Evolutionary conservation across 2,113 vertebrate genomes (phyloP).

Genomic region (Megalops atlanticus): DNA sequence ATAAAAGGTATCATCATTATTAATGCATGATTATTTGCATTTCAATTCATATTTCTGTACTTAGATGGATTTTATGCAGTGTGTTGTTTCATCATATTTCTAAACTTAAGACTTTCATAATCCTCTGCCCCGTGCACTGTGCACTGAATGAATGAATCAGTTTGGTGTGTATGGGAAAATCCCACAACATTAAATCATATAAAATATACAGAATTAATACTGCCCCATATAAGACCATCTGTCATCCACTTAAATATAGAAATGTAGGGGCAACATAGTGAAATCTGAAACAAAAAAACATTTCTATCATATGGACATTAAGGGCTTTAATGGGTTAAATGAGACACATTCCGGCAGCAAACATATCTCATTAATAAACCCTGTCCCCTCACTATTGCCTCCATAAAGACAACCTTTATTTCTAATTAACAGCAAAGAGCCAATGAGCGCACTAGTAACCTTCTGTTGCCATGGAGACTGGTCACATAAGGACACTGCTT

Average conservation of each 20-base stretch:
- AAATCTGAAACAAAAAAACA: background rate
- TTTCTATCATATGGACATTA: background rate
- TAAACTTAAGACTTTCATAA: too few relatives aligned
- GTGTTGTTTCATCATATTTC: too few relatives aligned
- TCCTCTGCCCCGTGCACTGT: too few relatives aligned
- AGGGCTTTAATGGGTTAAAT: background rate
- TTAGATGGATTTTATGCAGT: too few relatives aligned
- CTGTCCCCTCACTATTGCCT: background rate
- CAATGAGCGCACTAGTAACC: constrained; percentile 19
- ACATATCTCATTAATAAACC: background rate
- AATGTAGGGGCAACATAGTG: too few relatives aligned
- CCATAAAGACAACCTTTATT: constrained; percentile 12
- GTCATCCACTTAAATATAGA: too few relatives aligned
- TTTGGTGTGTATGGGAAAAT: too few relatives aligned
- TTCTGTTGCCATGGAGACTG: constrained; percentile 33
- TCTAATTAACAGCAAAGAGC: constrained; percentile 25
- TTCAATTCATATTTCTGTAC: background rate
- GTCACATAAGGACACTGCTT: constrained; percentile 32
- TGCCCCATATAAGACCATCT: too few relatives aligned
- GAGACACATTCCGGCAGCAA: background rate
- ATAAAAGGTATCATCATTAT: background rate
- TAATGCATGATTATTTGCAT: background rate
- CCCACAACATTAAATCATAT: too few relatives aligned
- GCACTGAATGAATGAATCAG: too few relatives aligned
- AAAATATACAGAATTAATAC: too few relatives aligned